Conservation (phyloP, 2,888 invertebrate genomes). For the Anthoptus insignis region DNA sequence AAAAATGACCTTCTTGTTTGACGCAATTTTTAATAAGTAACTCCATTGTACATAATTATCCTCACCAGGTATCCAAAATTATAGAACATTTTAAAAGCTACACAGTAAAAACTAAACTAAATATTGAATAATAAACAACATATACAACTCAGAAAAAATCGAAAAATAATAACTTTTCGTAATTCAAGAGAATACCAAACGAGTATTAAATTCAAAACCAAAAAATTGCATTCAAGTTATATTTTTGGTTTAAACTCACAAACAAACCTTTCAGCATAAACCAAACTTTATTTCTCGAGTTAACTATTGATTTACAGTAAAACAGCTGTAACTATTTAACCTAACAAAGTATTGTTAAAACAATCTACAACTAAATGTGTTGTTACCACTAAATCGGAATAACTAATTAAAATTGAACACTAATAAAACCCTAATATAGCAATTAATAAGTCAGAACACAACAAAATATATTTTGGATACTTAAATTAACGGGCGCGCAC, state of each 20-base stretch:
- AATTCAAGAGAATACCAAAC: too few species aligned
- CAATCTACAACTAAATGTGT: neutral
- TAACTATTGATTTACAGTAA: neutral
- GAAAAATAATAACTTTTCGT: too few species aligned
- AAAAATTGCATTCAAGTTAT: neutral
- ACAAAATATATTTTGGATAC: constrained; percentile 13
- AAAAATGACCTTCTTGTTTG: too few species aligned
- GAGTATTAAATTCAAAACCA: too few species aligned
- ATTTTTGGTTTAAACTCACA: neutral
- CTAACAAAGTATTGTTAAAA: neutral
- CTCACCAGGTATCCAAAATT: neutral
- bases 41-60: neutral
- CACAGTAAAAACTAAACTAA: constrained; percentile 3
- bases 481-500: neutral
- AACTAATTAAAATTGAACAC: constrained; percentile 21
- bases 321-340: neutral
- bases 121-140: neutral
- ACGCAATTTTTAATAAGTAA: too few species aligned
- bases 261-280: neutral
- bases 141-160: too few species aligned
- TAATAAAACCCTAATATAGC: constrained; percentile 9
- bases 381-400: constrained; percentile 3
- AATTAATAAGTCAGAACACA: constrained; percentile 10
- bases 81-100: constrained; percentile 5
- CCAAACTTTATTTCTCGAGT: neutral